phyloP scores from a whole-genome alignment of 2,113 vertebrate genomes.

The Cnemophilus loriae region DNA sequence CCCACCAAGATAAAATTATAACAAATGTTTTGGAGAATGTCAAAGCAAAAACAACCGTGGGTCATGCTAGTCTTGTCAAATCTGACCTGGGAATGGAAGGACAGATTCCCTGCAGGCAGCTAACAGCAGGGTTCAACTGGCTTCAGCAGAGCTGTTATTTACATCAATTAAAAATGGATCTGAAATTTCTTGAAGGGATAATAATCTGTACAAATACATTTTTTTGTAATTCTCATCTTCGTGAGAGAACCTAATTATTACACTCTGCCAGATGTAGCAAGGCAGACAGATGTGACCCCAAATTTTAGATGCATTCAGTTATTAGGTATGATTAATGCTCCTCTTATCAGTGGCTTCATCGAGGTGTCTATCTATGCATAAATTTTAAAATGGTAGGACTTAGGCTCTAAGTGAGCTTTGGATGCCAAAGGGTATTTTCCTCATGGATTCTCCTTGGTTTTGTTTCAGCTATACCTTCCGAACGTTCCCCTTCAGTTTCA shows the following conservation, averaged over 20 bases:
- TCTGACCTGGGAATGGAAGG: not conserved
- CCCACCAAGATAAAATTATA: not conserved
- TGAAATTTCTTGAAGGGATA: not conserved
- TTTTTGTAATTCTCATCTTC: not conserved
- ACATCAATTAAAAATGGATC: not conserved
- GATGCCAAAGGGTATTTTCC: not conserved
- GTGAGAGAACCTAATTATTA: conserved; percentile 10
- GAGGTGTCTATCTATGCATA: not conserved
- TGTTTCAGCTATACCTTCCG: not conserved
- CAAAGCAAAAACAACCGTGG: not conserved
- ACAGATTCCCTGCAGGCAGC: not conserved
- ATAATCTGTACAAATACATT: not conserved
- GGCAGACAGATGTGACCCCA: not conserved
- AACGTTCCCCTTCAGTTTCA: not conserved
- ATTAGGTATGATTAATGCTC: not conserved
- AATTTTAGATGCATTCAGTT: not conserved
- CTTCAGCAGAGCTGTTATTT: not conserved
- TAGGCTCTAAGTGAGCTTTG: not conserved
- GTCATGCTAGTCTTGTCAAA: not conserved
- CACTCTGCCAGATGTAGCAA: conserved; percentile 8
- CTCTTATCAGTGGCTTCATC: not conserved
- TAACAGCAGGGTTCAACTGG: not conserved
- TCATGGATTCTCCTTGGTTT: not conserved
- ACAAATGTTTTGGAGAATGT: not conserved
- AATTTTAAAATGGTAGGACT: not conserved